These are phyloP conservation scores for Seira musarum DNA, from an alignment of 2,888 invertebrate species.

Conservation along the genomic window DNA sequence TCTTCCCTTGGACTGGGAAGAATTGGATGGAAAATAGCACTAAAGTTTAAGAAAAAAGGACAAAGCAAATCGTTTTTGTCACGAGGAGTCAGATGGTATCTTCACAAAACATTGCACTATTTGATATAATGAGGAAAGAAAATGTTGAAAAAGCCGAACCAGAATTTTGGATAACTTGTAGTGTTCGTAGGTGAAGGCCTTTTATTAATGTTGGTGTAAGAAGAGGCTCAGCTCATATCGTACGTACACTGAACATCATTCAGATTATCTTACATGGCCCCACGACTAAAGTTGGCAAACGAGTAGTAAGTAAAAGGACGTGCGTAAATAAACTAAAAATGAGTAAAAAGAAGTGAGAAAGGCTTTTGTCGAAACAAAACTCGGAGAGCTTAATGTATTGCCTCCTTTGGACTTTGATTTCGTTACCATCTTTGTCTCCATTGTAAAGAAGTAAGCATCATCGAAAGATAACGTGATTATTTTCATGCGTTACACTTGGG, in stretches of 20 bases:
- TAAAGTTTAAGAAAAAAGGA: slow-evolving; percentile 23
- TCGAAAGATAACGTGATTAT: slow-evolving; percentile 9
- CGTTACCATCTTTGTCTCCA: neutral
- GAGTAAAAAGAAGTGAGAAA: too few species aligned
- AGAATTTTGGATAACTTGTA: neutral
- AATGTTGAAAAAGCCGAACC: neutral
- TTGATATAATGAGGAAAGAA: slow-evolving; percentile 9
- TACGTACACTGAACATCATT: neutral
- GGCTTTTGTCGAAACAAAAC: neutral
- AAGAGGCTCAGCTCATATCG: neutral
- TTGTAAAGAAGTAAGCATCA: neutral
- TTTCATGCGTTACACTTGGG: neutral
- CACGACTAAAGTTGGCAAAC: neutral
- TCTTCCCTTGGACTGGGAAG: neutral
- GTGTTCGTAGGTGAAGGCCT: neutral
- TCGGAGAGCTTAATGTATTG: neutral
- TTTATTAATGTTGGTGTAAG: neutral
- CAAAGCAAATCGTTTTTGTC: slow-evolving; percentile 33
- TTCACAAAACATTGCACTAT: slow-evolving; percentile 4
- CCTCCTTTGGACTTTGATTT: slow-evolving; percentile 4
- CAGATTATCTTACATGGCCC: neutral
- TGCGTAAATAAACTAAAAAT: neutral
- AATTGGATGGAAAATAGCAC: slow-evolving; percentile 16
- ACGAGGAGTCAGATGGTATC: slow-evolving; percentile 19
- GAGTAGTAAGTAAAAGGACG: neutral